A percentile compares a stretch with the other conserved stretches of the same genome.
These are phyloP conservation scores for Falco naumanni DNA, from an alignment of 2,797 vertebrate genomes.

Conservation along the genomic window DNA sequence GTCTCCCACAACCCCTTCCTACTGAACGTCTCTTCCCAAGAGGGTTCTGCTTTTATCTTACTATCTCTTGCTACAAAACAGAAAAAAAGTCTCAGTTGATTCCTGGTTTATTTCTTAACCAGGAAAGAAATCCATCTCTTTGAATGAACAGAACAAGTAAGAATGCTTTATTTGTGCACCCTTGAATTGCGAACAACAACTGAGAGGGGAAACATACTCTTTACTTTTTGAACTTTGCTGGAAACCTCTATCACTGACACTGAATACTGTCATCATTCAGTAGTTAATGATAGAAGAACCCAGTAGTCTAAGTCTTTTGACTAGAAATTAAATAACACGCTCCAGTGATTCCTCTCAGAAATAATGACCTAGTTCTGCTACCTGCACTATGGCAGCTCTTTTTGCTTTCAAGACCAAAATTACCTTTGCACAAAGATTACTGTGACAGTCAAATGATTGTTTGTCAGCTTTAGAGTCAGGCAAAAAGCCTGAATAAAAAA, in stretches of 20 bases:
- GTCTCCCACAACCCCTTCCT: accelerated
- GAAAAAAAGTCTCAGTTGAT: not conserved
- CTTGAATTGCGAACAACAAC: not conserved
- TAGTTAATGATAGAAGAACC: not conserved
- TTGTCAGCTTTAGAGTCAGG: not conserved
- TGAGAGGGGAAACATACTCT: not conserved
- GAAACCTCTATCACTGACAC: not conserved
- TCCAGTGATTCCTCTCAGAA: conserved; percentile 31
- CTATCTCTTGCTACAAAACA: not conserved
- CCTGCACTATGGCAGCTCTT: not conserved
- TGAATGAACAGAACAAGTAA: not conserved
- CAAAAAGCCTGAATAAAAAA: conserved; percentile 6
- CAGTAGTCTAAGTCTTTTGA: not conserved
- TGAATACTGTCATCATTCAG: not conserved
- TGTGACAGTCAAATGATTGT: conserved; percentile 1
- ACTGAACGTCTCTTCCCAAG: not conserved
- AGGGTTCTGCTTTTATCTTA: not conserved
- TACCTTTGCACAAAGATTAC: conserved; percentile 2
- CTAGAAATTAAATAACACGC: conserved; percentile 17
- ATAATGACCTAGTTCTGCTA: conserved; percentile 15
- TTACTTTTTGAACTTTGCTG: not conserved
- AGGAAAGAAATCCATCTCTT: not conserved
- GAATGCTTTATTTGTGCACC: not conserved
- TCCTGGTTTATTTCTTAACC: not conserved
- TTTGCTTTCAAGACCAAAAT: conserved; percentile 3